Evolutionary conservation across 2,888 invertebrate species (phyloP), one percentile per base, ranked within the genome.

Genomic region (Xestobium rufovillosum): DNA sequence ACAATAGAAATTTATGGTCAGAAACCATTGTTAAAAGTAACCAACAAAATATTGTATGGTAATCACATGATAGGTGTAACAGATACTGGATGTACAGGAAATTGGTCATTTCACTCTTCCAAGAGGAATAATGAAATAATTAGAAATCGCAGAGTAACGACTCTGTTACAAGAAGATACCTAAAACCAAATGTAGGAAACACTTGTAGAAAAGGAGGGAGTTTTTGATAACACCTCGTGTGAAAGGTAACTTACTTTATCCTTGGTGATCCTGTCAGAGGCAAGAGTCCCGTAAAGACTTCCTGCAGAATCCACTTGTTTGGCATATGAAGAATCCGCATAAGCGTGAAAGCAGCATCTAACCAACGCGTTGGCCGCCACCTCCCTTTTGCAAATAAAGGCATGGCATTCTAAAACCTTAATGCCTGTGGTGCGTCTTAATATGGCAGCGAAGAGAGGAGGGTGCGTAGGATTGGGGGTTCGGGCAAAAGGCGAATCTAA

Each of bases 371-470:
- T 92, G 45, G 97, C 97, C 30, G 97, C 96, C 61, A 91, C 87
- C 65, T 94, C 91, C 39, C 92, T 80, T 53, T 94, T 90, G 68
- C 95, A 94, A 58, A 98, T 91, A 68, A 98, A 97, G 45, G 95
- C 94, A 70, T 98, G 97, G 70, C 97, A 97, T 70, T 98, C 98
- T 45, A 98, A 75, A 38, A 95, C 95, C 68, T 96, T 96, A 53
- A 97, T 95, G 35, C 97, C 97, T 32, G 88, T 86, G 30, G 95
- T 96, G 48, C 97, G 78, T 31, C 97, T 78, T 52, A 98, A 71
- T 44, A 98, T 96, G 53, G 95, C 95, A 26, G 96, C 95, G 66
- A 98, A 92, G 43, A 98, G 75, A 15, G 97, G 95, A 38, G 96
- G 96, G 65, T 98, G 96, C 47, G 86, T 81, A 37, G 89, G 83